Evolutionary conservation across 1,140 invertebrate genomes (phyloP).

Genomic region (Notospermus geniculatus): DNA sequence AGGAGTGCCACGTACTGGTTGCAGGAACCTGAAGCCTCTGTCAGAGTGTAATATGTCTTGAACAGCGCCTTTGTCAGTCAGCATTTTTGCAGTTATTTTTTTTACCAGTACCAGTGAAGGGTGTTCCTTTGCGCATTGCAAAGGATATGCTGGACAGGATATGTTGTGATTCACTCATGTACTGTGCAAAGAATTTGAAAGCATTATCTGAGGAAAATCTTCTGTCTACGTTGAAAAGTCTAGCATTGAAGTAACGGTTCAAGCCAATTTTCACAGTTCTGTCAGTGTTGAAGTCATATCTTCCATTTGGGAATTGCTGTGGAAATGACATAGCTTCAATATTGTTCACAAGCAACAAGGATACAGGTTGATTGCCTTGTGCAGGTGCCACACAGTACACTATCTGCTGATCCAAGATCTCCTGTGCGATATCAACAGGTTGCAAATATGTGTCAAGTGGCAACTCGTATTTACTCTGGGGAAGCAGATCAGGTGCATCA

Average conservation of each 20-base stretch:
- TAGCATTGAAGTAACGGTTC: constrained; percentile 7
- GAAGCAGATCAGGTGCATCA: background rate
- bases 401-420: constrained; percentile 18
- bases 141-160: background rate
- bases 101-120: no score
- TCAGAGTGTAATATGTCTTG: background rate
- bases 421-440: constrained; percentile 25
- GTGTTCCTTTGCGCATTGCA: constrained; percentile 5
- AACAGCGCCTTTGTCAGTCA: background rate
- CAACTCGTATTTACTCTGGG: background rate
- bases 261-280: background rate
- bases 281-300: background rate
- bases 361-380: background rate
- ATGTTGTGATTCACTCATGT: background rate
- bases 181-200: constrained; percentile 4
- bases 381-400: constrained; percentile 19
- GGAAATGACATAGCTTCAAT: constrained; percentile 4
- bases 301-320: constrained; percentile 4
- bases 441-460: constrained; percentile 22
- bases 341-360: background rate
- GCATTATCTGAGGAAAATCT: background rate
- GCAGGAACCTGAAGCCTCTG: background rate
- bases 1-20: constrained; percentile 2
- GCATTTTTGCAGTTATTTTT: no score
- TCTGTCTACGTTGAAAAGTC: constrained; percentile 1